Percentiles rank a stretch among this genome's conserved stretches.
phyloP scores from a whole-genome alignment of 2,888 invertebrate species.

The Horisme vitalbata region DNA sequence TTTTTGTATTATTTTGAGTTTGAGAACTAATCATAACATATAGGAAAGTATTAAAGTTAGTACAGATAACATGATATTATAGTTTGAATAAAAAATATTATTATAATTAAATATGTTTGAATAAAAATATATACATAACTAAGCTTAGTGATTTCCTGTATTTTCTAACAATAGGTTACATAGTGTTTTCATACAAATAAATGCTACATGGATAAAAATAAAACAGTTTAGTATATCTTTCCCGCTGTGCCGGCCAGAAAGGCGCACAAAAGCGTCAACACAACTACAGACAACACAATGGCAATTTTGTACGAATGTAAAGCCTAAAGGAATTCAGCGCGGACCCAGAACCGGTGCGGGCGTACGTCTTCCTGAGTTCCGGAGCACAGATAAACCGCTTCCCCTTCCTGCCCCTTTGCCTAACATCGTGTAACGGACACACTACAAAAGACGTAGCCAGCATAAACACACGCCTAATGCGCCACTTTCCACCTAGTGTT shows the following conservation, averaged over 20 bases:
- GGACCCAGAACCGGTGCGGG: constrained; percentile 54
- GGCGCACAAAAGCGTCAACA: constrained; percentile 33
- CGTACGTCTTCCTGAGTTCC: constrained; percentile 78
- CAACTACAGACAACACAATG: constrained; percentile 45
- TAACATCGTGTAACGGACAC: constrained; percentile 74
- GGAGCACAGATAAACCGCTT: constrained; percentile 80
- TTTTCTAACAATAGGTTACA: too few relatives aligned
- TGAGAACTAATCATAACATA: too few relatives aligned
- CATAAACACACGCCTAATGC: constrained; percentile 57
- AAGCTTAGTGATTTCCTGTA: too few relatives aligned
- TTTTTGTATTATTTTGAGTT: too few relatives aligned
- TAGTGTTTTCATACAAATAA: too few relatives aligned
- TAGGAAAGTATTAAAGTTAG: too few relatives aligned
- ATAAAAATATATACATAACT: too few relatives aligned
- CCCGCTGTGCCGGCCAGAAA: constrained; percentile 26
- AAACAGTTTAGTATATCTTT: constrained; percentile 27
- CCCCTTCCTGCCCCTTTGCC: constrained; percentile 78
- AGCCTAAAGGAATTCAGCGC: constrained; percentile 70
- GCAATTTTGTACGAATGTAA: constrained; percentile 62
- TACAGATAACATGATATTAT: too few relatives aligned
- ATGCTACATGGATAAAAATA: constrained; percentile 13
- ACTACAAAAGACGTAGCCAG: constrained; percentile 69
- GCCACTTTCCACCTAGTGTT: constrained; percentile 51
- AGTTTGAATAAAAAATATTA: too few relatives aligned
- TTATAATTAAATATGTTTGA: too few relatives aligned